Base-by-base conservation (phyloP, 2,888 invertebrate genomes). In the Cantharis nigra region DNA sequence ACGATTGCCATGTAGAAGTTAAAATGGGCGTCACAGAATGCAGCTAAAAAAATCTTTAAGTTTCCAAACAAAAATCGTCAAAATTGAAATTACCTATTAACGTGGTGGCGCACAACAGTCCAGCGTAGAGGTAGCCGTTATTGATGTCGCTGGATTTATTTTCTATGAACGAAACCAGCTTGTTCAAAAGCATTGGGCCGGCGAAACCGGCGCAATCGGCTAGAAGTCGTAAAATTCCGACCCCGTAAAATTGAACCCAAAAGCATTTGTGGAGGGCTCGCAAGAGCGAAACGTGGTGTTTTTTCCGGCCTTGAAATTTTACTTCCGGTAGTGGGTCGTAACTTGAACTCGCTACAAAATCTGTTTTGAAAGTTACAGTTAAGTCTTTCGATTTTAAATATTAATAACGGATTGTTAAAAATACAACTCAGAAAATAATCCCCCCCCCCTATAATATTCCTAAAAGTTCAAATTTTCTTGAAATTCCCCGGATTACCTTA, bases 21-120 rank as follows among this genome's bases (percentile, higher is more conserved):
- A 88, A 98, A 99, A 86, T 98, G 98, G 0, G 94, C 92, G 79
- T 93, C 95, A 84, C 94, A 94, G 73, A 98, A 88, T 0, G 98
- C 93, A 72, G 94, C 94, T 90, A 89, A 85, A 85, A 89, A 65
- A 7, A 63, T 28, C 0, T 0, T 33, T 26, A 9, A 63, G 14
- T 63, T n/a, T 26, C 4, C 11, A 9, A 14, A 64, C 4, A 64
- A 62, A 11, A 1, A 20, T 13, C 9, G 2, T 16, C 16, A 1
- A 16, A 5, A 10, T 14, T 2, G 13, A 9, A 28, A 10, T 49
- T 90, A 95, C 96, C 94, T 85, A 93, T 88, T 83, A 95, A 85
- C 7, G 95, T 92, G 14, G 92, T 90, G 10, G 89, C 81, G 85
- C 94, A 92, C 79, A 97, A 89, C 2, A 93, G 92, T 7, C 89